Evolutionary conservation across 2,888 invertebrate species (phyloP).

Genomic region (Chalcosyrphus nemorum): DNA sequence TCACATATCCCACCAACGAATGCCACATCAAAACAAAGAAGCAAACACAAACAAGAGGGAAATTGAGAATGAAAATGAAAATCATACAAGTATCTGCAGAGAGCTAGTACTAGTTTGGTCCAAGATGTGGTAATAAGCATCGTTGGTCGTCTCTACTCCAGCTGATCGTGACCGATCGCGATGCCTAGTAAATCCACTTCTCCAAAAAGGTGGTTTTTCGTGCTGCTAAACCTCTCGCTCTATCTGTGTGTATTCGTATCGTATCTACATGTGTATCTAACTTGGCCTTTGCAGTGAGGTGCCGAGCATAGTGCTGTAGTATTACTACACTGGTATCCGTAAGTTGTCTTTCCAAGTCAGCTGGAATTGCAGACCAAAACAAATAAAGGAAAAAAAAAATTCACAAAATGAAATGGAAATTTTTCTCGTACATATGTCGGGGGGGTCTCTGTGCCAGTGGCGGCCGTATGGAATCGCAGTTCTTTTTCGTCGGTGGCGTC

Average conservation of each 20-base stretch:
- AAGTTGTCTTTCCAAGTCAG: conserved; percentile 56
- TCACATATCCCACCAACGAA: conserved; percentile 22
- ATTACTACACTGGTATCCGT: conserved; percentile 32
- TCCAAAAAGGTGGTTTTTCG: conserved; percentile 2
- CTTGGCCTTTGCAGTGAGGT: conserved; percentile 63
- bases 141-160: conserved; percentile 21
- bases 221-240: neutral
- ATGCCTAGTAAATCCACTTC: neutral
- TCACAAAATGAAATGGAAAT: conserved; percentile 5
- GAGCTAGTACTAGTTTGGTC: neutral
- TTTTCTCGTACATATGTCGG: conserved; percentile 6
- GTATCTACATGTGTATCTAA: neutral
- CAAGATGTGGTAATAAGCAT: conserved; percentile 36
- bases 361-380: conserved; percentile 64
- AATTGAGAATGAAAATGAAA: conserved; percentile 34
- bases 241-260: conserved; percentile 7
- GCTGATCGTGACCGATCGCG: conserved; percentile 61
- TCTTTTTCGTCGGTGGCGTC: conserved; percentile 72
- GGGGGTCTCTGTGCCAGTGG: conserved; percentile 23
- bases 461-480: conserved; percentile 51
- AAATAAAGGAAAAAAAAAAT: conserved; percentile 61
- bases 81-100: conserved; percentile 30
- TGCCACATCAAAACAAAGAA: conserved; percentile 40
- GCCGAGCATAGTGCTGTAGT: conserved; percentile 6
- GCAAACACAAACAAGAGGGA: conserved; percentile 11